phyloP scores from a whole-genome alignment of 2,888 invertebrate genomes.

The Apodemia duryi region DNA sequence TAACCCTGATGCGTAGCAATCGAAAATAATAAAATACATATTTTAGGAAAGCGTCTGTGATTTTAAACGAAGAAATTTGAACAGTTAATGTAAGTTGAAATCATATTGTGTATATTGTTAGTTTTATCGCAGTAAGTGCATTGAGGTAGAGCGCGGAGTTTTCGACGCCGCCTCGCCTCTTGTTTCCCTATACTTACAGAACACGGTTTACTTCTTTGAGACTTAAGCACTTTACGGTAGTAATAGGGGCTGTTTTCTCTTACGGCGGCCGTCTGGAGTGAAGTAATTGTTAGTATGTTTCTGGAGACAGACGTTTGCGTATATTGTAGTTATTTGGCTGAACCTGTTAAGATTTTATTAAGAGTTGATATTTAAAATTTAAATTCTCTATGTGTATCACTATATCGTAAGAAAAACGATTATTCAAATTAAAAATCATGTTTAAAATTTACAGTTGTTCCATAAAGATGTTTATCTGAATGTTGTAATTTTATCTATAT shows the following conservation, averaged over 20 bases:
- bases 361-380: slow-evolving; percentile 54
- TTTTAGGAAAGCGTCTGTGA: slow-evolving; percentile 79
- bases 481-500: slow-evolving; percentile 55
- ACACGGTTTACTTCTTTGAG: slow-evolving; percentile 21
- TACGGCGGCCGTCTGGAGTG: slow-evolving; percentile 33
- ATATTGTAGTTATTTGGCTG: slow-evolving; percentile 43
- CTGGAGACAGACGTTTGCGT: slow-evolving; percentile 22
- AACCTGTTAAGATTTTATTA: slow-evolving; percentile 55
- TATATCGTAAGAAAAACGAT: slow-evolving; percentile 42
- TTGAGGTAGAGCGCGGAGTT: slow-evolving; percentile 28
- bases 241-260: slow-evolving; percentile 18
- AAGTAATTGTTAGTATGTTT: slow-evolving; percentile 27
- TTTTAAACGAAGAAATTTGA: slow-evolving; percentile 76
- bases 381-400: slow-evolving; percentile 46
- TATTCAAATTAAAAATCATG: slow-evolving; percentile 43
- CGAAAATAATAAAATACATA: slow-evolving; percentile 61
- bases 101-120: slow-evolving; percentile 59
- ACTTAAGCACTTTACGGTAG: slow-evolving; percentile 21
- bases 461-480: slow-evolving; percentile 54
- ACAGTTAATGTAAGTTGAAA: slow-evolving; percentile 61
- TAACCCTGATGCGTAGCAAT: slow-evolving; percentile 62
- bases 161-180: slow-evolving; percentile 12
- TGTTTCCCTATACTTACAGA: slow-evolving; percentile 39
- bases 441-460: slow-evolving; percentile 55
- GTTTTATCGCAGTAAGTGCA: slow-evolving; percentile 37